Conservation (phyloP, 2,113 vertebrate species). For the Phodopus roborovskii region DNA sequence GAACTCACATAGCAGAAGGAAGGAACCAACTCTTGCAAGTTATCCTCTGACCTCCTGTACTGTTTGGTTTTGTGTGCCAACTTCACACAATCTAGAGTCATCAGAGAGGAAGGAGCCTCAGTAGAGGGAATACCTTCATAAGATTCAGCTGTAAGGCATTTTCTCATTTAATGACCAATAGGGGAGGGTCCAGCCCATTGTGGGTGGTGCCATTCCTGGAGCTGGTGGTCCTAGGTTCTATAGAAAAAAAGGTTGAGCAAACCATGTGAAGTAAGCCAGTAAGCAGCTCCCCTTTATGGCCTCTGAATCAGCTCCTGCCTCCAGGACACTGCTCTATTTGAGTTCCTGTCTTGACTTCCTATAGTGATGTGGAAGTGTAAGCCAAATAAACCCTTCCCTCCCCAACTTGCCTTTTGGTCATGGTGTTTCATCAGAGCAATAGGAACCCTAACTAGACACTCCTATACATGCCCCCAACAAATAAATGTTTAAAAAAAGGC, state of each 20-base stretch:
- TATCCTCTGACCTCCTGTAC: too few species aligned
- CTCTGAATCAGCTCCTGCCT: background rate
- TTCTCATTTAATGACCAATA: background rate
- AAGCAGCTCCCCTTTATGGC: background rate
- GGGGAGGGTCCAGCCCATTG: too few species aligned
- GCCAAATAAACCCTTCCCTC: background rate
- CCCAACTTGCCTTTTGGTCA: background rate
- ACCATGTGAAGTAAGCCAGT: background rate
- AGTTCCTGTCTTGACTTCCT: background rate
- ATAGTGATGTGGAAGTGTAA: background rate
- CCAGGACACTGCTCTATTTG: background rate
- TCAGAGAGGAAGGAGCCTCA: too few species aligned
- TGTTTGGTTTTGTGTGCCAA: too few species aligned
- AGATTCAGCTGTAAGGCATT: too few species aligned
- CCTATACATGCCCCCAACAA: background rate
- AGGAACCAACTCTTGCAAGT: too few species aligned
- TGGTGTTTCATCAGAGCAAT: background rate
- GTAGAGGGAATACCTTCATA: too few species aligned
- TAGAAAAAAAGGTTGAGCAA: background rate
- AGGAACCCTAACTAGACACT: background rate
- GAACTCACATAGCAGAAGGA: too few species aligned
- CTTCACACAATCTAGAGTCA: too few species aligned
- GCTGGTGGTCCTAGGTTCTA: background rate
- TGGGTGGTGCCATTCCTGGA: background rate
- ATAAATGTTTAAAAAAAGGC: background rate